These are phyloP conservation scores for Brotula barbata DNA, from an alignment of 2,797 vertebrate genomes.

Conservation along the genomic window DNA sequence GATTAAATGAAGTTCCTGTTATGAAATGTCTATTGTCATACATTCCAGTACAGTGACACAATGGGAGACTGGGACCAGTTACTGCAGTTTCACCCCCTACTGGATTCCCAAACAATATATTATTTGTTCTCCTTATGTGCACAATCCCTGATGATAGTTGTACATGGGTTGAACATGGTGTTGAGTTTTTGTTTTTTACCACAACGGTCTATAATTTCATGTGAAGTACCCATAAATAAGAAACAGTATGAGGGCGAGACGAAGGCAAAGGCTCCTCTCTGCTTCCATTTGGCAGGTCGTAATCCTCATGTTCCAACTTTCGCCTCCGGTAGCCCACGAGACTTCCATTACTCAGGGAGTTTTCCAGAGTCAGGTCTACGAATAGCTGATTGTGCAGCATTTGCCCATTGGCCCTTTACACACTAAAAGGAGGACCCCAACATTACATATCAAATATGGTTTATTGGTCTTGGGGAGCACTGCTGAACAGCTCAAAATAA, in stretches of 20 bases:
- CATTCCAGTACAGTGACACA: slow-evolving; percentile 65
- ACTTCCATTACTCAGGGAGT: slow-evolving; percentile 65
- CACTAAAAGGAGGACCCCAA: neutral
- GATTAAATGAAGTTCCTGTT: slow-evolving; percentile 1
- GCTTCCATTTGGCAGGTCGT: slow-evolving; percentile 50
- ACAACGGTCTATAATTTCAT: slow-evolving; percentile 23
- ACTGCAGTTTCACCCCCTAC: slow-evolving; percentile 32
- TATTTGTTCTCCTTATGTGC: slow-evolving; percentile 55
- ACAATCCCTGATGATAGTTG: slow-evolving; percentile 32
- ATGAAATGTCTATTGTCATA: slow-evolving; percentile 50
- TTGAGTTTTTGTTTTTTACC: slow-evolving; percentile 25
- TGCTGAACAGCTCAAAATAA: too few relatives aligned
- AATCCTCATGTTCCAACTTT: slow-evolving; percentile 26
- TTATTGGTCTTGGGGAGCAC: too few relatives aligned
- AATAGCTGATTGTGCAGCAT: slow-evolving; percentile 68
- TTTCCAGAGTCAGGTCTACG: slow-evolving; percentile 70
- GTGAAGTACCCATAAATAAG: slow-evolving; percentile 6
- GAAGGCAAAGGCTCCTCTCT: slow-evolving; percentile 19
- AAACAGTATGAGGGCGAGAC: slow-evolving; percentile 22
- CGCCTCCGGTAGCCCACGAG: slow-evolving; percentile 31
- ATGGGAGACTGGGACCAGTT: slow-evolving; percentile 57
- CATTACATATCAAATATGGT: too few relatives aligned
- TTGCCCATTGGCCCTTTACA: slow-evolving; percentile 29
- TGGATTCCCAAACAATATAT: slow-evolving; percentile 55
- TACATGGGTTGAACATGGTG: slow-evolving; percentile 34